A percentile compares a stretch with the other conserved stretches of the same genome.
These are phyloP conservation scores for Eupithecia centaureata DNA, from an alignment of 2,888 invertebrate genomes.

Conservation along the genomic window DNA sequence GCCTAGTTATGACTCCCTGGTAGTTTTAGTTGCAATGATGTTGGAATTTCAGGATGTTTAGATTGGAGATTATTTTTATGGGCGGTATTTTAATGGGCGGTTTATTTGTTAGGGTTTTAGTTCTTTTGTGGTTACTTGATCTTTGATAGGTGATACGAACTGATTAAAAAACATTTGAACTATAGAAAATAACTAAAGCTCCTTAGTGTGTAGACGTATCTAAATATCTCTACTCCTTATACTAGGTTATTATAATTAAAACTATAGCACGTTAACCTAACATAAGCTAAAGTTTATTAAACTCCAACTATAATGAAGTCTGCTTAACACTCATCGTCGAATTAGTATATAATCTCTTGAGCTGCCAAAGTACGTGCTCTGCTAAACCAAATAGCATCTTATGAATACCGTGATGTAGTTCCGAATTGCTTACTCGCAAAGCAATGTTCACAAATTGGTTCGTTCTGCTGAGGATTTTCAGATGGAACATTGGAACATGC, in stretches of 20 bases:
- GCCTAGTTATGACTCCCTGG: constrained; percentile 69
- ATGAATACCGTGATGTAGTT: background rate
- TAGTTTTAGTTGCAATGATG: constrained; percentile 48
- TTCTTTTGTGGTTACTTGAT: background rate
- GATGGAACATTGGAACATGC: constrained; percentile 7
- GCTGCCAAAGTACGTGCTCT: background rate
- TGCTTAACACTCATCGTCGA: background rate
- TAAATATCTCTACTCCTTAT: background rate
- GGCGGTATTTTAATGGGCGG: constrained; percentile 34
- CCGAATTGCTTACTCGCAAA: constrained; percentile 6
- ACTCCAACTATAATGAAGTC: background rate
- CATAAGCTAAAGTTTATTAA: constrained; percentile 1
- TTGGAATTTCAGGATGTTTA: constrained; percentile 22
- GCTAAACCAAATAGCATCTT: constrained; percentile 6
- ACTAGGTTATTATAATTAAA: background rate
- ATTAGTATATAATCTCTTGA: constrained; percentile 1
- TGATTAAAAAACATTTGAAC: background rate
- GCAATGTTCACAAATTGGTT: constrained; percentile 10
- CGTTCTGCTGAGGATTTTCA: background rate
- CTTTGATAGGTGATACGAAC: background rate
- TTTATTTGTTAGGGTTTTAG: constrained; percentile 24
- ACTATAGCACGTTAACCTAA: background rate
- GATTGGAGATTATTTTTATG: constrained; percentile 39
- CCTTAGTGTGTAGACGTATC: too few relatives aligned
- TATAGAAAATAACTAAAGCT: too few relatives aligned